Base-by-base conservation (phyloP, 2,797 vertebrate species). In the Merluccius polli region DNA sequence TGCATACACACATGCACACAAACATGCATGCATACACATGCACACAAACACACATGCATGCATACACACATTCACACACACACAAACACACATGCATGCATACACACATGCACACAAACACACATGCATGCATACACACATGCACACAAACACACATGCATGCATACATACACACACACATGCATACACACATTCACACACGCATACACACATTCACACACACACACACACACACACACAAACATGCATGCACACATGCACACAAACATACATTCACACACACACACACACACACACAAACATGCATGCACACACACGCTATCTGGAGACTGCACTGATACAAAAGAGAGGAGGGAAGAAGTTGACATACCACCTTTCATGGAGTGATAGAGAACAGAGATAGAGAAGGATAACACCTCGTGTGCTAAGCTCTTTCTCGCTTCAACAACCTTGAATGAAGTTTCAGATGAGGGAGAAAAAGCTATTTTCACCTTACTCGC, bases 361-460 rank as follows among this genome's bases (percentile, higher is more conserved):
- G 82, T 87, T 87, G 85, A 89, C 89, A 88, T 87, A 83, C 78
- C 88, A 91, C 86, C 84, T 86, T 78, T 89, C 75, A 75, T 29
- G 75, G 79, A 85, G 77, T 84, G 73, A 73, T 30, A 73, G 71
- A 73, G 71, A 86, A 81, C 80, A 82, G 85, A 76, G 87, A 86
- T 79, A 73, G 83, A 77, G 81, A 82, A 83, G 81, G 81, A 52
- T 86, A 85, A 86, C 88, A 87, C 83, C 77, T 79, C 27, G 67
- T 85, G 77, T 83, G 84, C 87, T 87, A 78, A 91, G 89, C 82
- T 85, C 82, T 87, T 92, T 92, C 90, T 92, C 89, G 92, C 92
- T 92, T 93, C 92, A 89, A 86, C 91, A 89, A 93, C 92, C 93
- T 92, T 91, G 89, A 93, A 94, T 93, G 89, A 93, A 89, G 82